These are phyloP conservation scores for Sylvietta virens DNA, from an alignment of 2,113 vertebrate genomes.

Conservation along the genomic window DNA sequence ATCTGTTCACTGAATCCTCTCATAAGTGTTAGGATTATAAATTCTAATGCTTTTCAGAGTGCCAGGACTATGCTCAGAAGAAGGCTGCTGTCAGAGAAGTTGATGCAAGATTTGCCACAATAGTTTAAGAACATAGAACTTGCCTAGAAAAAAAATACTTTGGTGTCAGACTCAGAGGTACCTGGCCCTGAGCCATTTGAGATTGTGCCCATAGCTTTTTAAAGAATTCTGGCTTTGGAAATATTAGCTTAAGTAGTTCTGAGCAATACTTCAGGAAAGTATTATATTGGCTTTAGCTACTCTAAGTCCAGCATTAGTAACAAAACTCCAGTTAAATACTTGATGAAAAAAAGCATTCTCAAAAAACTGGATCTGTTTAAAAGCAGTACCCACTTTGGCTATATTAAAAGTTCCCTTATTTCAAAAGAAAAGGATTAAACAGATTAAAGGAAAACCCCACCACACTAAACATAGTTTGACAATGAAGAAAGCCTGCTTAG, in stretches of 20 bases:
- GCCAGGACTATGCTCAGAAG: neutral
- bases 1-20: slow-evolving; percentile 6
- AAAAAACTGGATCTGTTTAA: slow-evolving; percentile 17
- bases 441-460: neutral
- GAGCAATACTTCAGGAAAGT: slow-evolving; percentile 51
- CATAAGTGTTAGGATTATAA: neutral
- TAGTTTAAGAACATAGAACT: neutral
- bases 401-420: slow-evolving; percentile 13
- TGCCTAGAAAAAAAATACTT: neutral
- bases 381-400: neutral
- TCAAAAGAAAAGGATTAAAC: slow-evolving; percentile 36
- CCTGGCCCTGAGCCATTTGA: slow-evolving; percentile 21
- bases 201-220: slow-evolving; percentile 19
- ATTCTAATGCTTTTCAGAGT: neutral
- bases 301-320: slow-evolving; percentile 61
- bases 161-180: neutral
- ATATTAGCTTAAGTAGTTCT: slow-evolving; percentile 57
- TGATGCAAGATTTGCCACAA: neutral
- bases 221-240: slow-evolving; percentile 45
- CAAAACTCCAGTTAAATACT: slow-evolving; percentile 47
- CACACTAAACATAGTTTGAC: neutral
- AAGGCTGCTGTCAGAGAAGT: neutral
- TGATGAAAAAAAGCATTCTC: slow-evolving; percentile 27
- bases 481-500: neutral
- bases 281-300: slow-evolving; percentile 58